Evolutionary conservation across 1,140 invertebrate genomes (phyloP), one percentile per base, ranked within the genome.

Genomic region (Drosophila tropicalis): DNA sequence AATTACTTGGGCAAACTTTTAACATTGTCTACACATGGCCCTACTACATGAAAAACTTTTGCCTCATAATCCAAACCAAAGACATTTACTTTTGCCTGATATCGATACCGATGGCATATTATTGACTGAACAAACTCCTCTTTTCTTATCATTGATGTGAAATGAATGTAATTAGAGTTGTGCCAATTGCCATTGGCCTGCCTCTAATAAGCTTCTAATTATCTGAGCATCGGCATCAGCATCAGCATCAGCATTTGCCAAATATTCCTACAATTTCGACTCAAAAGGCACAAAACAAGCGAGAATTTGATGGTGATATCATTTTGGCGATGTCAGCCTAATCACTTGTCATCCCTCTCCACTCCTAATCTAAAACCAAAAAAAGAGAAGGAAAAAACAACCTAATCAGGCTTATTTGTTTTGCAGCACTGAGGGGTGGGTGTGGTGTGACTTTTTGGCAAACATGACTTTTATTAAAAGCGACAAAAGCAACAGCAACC

Each of bases 401-500:
- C 77, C 85, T 90, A 89, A 89, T 89, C 84, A 90, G 84, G 80
- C 77, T 79, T 85, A 89, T 89, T 89, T 89, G 85, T 89, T 75
- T 56, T 58, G 39, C 19, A 25, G 29, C 15, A 9, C 36, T 62
- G 36, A 58, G 56, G 44, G 54, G 9, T n/a, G 25, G 44, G 67
- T 70, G 62, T 67, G 68, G 70, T 62, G 68, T 83, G 83, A 87
- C 80, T 87, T 89, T 83, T 80, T 78, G 84, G 76, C 84, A 80
- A 87, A 84, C 84, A 80, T 75, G 84, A 78, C 55, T 84, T 84
- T 89, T 89, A 89, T 89, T 74, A 68, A 81, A 87, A 76, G 77
- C 84, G 83, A 82, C 78, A 78, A 72, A 77, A 78, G 36, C 58
- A 73, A 51, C 67, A 61, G 62, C 57, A 62, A 80, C 72, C 72